A percentile compares a stretch with the other conserved stretches of the same genome.
phyloP scores from a whole-genome alignment of 2,888 invertebrate genomes.

The Tanypteryx hageni region DNA sequence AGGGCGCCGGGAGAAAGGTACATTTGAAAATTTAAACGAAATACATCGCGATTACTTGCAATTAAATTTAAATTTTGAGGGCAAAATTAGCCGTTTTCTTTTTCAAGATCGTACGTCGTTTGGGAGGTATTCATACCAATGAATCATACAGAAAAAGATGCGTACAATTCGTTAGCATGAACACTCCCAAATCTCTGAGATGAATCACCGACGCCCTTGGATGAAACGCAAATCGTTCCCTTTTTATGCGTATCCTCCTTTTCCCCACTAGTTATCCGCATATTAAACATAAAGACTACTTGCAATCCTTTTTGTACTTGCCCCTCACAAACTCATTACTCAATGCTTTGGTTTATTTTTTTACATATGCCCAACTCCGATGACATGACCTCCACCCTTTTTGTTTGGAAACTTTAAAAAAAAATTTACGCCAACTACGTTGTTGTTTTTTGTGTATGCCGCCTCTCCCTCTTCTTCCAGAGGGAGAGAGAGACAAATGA shows the following conservation, averaged over 20 bases:
- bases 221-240: neutral
- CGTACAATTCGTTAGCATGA: neutral
- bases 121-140: neutral
- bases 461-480: slow-evolving; percentile 34
- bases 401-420: neutral
- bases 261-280: neutral
- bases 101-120: neutral
- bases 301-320: slow-evolving; percentile 30
- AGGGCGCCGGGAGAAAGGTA: neutral
- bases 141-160: neutral
- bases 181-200: neutral
- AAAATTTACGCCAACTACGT: slow-evolving; percentile 24
- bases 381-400: slow-evolving; percentile 66
- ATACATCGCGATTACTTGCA: too few relatives aligned
- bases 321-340: neutral
- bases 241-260: slow-evolving; percentile 38
- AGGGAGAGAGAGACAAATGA: neutral
- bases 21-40: neutral
- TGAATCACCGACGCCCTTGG: neutral
- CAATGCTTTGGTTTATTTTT: slow-evolving; percentile 17
- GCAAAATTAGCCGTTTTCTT: neutral
- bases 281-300: slow-evolving; percentile 36
- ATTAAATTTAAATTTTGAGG: too few relatives aligned
- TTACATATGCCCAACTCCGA: slow-evolving; percentile 62
- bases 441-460: slow-evolving; percentile 42